Evolutionary conservation across 2,888 invertebrate genomes (phyloP).

Genomic region (Nomada lathburiana): DNA sequence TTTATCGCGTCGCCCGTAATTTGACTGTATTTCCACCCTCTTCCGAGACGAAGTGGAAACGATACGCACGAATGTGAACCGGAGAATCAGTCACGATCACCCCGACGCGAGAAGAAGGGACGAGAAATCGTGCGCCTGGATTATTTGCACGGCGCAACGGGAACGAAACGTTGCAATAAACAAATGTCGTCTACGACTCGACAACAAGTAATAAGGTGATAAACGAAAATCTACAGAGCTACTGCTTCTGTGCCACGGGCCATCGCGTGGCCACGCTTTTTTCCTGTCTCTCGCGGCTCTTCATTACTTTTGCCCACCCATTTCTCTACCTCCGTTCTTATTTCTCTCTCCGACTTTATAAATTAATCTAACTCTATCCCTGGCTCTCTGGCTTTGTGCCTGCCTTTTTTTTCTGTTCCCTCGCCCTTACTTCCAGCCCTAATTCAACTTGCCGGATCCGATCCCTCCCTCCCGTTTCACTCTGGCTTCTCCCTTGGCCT

Average conservation of each 20-base stretch:
- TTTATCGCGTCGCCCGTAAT: too few species aligned
- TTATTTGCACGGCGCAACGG: too few species aligned
- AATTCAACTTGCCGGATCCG: constrained; percentile 53
- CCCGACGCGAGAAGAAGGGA: too few species aligned
- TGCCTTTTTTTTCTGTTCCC: constrained; percentile 40
- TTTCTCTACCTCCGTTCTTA: constrained; percentile 46
- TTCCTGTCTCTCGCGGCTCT: constrained; percentile 35
- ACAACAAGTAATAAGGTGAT: constrained; percentile 34
- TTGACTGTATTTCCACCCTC: too few species aligned
- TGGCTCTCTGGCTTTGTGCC: constrained; percentile 50
- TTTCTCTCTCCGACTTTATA: constrained; percentile 57
- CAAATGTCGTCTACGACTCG: not conserved
- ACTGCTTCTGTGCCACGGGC: not conserved
- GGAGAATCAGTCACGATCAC: too few species aligned
- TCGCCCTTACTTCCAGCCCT: constrained; percentile 25
- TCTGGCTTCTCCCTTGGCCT: not conserved
- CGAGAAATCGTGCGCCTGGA: too few species aligned
- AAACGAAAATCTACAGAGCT: constrained; percentile 13
- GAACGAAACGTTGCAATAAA: constrained; percentile 9
- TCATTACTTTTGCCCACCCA: constrained; percentile 50
- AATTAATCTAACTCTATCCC: constrained; percentile 62
- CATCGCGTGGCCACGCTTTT: constrained; percentile 17
- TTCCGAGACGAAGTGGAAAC: too few species aligned
- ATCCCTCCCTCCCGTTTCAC: constrained; percentile 2
- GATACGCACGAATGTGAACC: too few species aligned